Evolutionary conservation across 2,797 vertebrate species (phyloP).

Genomic region (Pteronotus mesoamericanus): DNA sequence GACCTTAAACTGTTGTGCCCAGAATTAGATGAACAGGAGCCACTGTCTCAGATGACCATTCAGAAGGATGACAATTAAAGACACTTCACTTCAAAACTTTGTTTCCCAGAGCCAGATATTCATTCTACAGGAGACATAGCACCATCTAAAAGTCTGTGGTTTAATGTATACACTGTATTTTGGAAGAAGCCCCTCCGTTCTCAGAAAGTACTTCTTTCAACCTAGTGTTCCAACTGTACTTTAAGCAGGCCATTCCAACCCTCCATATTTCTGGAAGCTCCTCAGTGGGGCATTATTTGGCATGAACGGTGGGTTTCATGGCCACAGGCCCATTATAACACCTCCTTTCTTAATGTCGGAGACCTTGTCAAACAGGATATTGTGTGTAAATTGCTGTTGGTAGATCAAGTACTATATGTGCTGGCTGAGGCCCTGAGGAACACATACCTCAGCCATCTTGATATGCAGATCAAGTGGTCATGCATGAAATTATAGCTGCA

Average conservation of each 20-base stretch:
- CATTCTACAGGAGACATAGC: background rate
- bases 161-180: background rate
- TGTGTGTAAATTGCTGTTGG: background rate
- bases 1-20: background rate
- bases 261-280: background rate
- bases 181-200: background rate
- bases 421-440: background rate
- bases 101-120: background rate
- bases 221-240: background rate
- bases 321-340: background rate
- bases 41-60: background rate
- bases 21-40: background rate
- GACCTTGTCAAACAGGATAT: too few species aligned
- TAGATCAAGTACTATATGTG: background rate
- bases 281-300: background rate
- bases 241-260: background rate
- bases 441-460: background rate
- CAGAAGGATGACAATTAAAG: background rate
- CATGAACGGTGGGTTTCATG: background rate
- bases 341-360: background rate
- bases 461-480: background rate
- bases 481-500: background rate
- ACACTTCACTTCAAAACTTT: background rate
- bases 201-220: background rate
- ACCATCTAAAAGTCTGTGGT: background rate